Evolutionary conservation across 2,888 invertebrate genomes (phyloP).

Genomic region (Linnaemya vulpina): DNA sequence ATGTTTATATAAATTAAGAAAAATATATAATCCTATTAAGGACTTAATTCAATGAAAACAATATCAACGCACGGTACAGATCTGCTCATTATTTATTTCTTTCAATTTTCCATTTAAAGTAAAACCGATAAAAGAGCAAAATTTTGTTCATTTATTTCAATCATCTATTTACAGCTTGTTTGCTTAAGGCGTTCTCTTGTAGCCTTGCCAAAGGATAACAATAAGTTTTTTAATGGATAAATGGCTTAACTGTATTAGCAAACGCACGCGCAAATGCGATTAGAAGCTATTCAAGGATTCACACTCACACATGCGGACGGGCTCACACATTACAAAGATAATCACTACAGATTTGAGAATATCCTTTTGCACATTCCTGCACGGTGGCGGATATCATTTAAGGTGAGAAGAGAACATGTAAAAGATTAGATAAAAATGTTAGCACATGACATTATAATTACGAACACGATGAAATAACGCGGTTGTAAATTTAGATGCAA

Average conservation of each 20-base stretch:
- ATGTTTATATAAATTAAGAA: no score
- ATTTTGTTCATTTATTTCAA: slow-evolving; percentile 43
- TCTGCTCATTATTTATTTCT: slow-evolving; percentile 26
- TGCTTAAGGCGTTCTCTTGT: slow-evolving; percentile 41
- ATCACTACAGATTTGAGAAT: slow-evolving; percentile 39
- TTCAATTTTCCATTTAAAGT: slow-evolving; percentile 35
- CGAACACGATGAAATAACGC: no score
- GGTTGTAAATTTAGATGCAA: no score
- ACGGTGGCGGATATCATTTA: slow-evolving; percentile 1
- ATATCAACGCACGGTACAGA: slow-evolving; percentile 62
- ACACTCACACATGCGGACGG: neutral
- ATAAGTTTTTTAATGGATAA: slow-evolving; percentile 64
- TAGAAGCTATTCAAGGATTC: slow-evolving; percentile 3
- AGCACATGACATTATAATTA: no score
- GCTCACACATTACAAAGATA: slow-evolving; percentile 4
- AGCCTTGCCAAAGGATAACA: slow-evolving; percentile 61
- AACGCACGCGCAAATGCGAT: slow-evolving; percentile 71
- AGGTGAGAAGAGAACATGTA: neutral
- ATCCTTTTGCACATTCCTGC: slow-evolving; percentile 1
- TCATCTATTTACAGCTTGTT: slow-evolving; percentile 59
- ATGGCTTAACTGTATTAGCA: slow-evolving; percentile 59
- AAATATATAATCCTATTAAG: slow-evolving; percentile 74
- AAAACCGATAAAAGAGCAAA: slow-evolving; percentile 56
- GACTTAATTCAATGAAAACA: slow-evolving; percentile 72
- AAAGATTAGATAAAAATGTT: no score